Base-by-base conservation (phyloP, 1,140 invertebrate genomes). In the Magallana ariakensis region DNA sequence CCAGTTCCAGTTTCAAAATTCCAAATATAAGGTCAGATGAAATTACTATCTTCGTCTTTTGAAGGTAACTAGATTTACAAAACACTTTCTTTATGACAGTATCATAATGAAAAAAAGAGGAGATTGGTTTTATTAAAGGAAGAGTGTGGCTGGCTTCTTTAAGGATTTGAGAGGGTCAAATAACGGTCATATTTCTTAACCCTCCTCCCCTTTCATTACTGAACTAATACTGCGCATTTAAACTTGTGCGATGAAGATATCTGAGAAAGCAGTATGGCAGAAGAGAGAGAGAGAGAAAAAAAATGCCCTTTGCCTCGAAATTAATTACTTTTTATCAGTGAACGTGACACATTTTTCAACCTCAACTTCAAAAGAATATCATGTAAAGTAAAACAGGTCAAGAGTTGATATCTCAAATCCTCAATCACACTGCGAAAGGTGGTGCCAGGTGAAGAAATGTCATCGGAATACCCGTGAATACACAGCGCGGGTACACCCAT, bases 51-150 rank as follows among this genome's bases (percentile, higher is more conserved):
- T 75, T 9, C 66, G 9, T 13, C 66, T 75, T 75, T 75, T 75
- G 66, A 75, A 75, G 66, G 66, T 26, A 26, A 75, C 66, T 75
- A 26, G 33, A 75, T 75, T 75, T 75, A 75, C 66, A 75, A 75
- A 26, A 26, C 22, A 75, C 66, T 75, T 26, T 75, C 66, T 75
- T 11, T 75, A 4, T 75, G 66, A 75, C 66, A 75, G 22, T 19
- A 11, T 26, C 22, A 13, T 26, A 75, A 75, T 75, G 11, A 75
- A 75, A 75, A 70, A 60, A 60, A 75, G 33, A 75, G 33, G 33
- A 22, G 33, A 26, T 75, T 75, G 22, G 13, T 46, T 46, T 46
- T 46, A 75, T 75, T 26, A 26, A 75, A 26, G 33, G 33, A 75
- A 26, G 22, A 75, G 33, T 46, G 66, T 26, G 11, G 26, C 11